phyloP scores from a whole-genome alignment of 2,113 vertebrate species.

The Orcinus orca region DNA sequence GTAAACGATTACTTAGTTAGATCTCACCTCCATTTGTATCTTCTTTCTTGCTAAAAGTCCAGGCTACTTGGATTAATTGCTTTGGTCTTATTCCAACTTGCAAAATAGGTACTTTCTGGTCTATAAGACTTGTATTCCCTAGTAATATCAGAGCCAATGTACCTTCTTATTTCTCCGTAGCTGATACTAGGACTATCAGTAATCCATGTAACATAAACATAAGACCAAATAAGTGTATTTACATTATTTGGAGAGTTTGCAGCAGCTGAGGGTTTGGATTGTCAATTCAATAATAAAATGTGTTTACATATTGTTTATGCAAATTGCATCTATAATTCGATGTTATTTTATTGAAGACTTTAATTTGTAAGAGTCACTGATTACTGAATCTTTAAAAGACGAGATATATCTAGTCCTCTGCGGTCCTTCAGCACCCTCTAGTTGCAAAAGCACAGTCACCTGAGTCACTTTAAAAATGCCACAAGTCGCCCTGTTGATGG shows the following conservation, averaged over 20 bases:
- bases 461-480: not conserved
- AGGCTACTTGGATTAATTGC: not conserved
- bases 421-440: slow-evolving; percentile 76
- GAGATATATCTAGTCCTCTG: not conserved
- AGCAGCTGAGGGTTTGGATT: not conserved
- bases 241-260: slow-evolving; percentile 50
- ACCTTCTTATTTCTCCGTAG: slow-evolving; percentile 49
- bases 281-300: slow-evolving; percentile 51
- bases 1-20: slow-evolving; percentile 67
- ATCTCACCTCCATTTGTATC: not conserved
- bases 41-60: slow-evolving; percentile 44
- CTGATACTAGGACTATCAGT: slow-evolving; percentile 43
- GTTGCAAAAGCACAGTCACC: slow-evolving; percentile 60
- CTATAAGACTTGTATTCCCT: not conserved
- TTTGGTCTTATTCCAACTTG: slow-evolving; percentile 21
- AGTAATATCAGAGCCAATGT: slow-evolving; percentile 34
- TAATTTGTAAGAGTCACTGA: slow-evolving; percentile 45
- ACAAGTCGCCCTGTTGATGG: not conserved
- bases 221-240: slow-evolving; percentile 17
- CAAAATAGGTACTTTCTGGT: slow-evolving; percentile 18
- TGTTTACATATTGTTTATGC: slow-evolving; percentile 45
- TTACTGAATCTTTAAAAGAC: slow-evolving; percentile 44
- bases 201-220: slow-evolving; percentile 41
- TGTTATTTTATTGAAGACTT: slow-evolving; percentile 63
- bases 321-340: slow-evolving; percentile 27